A percentile compares a stretch with the other conserved stretches of the same genome.
These are phyloP conservation scores for Oryctolagus cuniculus DNA, from an alignment of 2,113 vertebrate species.

Conservation along the genomic window DNA sequence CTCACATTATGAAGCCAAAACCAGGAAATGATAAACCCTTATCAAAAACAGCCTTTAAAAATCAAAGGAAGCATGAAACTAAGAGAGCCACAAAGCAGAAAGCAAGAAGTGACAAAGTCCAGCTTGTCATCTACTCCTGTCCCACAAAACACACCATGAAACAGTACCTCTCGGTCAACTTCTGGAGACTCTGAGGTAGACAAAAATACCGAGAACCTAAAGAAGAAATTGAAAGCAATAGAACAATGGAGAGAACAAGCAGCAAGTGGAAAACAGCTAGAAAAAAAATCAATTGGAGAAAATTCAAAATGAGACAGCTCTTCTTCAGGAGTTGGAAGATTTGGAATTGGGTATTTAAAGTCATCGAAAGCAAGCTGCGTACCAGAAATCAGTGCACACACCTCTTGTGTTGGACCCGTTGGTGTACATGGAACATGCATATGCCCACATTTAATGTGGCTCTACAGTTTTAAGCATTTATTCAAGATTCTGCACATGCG, in stretches of 20 bases:
- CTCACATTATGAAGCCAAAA: too few species aligned
- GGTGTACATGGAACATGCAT: background rate
- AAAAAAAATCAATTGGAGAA: conserved; percentile 98
- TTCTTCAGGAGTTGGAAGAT: conserved; percentile 94
- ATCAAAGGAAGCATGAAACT: too few species aligned
- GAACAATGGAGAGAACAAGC: conserved; percentile 97
- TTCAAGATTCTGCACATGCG: background rate
- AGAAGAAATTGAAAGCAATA: conserved; percentile 97
- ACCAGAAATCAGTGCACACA: background rate
- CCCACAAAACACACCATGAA: too few species aligned
- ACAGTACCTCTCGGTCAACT: too few species aligned
- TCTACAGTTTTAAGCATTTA: conserved; percentile 59
- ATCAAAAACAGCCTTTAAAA: too few species aligned
- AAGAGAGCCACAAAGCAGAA: too few species aligned
- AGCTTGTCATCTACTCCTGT: too few species aligned
- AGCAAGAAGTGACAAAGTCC: too few species aligned
- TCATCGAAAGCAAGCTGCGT: background rate
- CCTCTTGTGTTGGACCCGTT: conserved; percentile 45
- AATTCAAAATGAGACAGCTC: conserved; percentile 94
- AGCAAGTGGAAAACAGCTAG: conserved; percentile 93
- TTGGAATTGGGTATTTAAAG: conserved; percentile 91
- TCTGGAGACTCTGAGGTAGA: too few species aligned
- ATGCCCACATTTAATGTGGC: background rate
- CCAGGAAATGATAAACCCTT: too few species aligned
- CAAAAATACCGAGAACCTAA: too few species aligned